phyloP scores from a whole-genome alignment of 2,113 vertebrate genomes.

The Nansenia antarctica region DNA sequence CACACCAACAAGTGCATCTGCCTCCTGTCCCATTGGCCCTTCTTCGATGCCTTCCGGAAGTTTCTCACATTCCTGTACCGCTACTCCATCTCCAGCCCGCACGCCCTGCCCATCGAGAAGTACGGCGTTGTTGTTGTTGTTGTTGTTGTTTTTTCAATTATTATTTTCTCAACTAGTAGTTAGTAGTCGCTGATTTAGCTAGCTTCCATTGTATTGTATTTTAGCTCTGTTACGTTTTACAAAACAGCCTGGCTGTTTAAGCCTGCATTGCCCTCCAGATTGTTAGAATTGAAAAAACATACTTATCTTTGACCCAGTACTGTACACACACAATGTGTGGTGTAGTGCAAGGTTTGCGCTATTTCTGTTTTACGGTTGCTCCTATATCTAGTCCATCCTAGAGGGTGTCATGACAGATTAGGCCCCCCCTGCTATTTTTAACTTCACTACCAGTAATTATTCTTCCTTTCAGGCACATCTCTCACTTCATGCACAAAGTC shows the following conservation, averaged over 20 bases:
- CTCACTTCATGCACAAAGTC: conserved; percentile 98
- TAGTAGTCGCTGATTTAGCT: too few species aligned
- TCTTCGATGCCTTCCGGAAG: conserved; percentile 97
- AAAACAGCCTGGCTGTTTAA: too few species aligned
- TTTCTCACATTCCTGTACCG: conserved; percentile 98
- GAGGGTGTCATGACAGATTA: conserved; percentile 20
- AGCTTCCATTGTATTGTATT: too few species aligned
- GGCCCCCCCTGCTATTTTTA: conserved; percentile 35
- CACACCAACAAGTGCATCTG: conserved; percentile 98
- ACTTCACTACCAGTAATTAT: conserved; percentile 26
- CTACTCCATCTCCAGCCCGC: conserved; percentile 97
- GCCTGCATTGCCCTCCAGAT: too few species aligned
- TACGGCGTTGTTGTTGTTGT: too few species aligned
- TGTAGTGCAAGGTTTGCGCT: background rate
- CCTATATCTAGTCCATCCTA: conserved; percentile 15
- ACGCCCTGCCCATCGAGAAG: conserved; percentile 97
- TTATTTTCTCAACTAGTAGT: too few species aligned
- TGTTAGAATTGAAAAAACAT: too few species aligned
- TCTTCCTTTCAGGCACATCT: conserved; percentile 87
- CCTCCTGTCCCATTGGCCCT: conserved; percentile 97
- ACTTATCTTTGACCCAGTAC: too few species aligned
- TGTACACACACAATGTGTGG: too few species aligned
- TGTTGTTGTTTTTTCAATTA: too few species aligned
- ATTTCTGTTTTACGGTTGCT: conserved; percentile 29
- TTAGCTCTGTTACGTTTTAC: too few species aligned